Conservation (phyloP, 2,113 vertebrate species). For the Greenwoodochromis staneri region DNA sequence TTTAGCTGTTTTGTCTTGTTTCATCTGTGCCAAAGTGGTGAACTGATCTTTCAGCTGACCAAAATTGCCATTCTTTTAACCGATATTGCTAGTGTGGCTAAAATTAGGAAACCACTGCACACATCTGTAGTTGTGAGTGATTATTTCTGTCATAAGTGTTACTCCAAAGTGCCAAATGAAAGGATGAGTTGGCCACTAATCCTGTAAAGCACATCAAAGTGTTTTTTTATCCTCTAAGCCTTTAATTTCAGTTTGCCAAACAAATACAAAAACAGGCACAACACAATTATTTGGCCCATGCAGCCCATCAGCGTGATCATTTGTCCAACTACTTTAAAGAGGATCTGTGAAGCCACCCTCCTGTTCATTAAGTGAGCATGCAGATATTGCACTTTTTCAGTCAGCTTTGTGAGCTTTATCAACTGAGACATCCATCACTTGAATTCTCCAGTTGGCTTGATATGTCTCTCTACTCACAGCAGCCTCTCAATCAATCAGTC, state of each 20-base stretch:
- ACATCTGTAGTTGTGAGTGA: not conserved
- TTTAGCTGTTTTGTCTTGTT: not conserved
- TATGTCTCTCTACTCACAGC: slow-evolving; percentile 27
- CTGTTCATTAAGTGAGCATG: slow-evolving; percentile 11
- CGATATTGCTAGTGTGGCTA: not conserved
- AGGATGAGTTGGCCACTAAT: not conserved
- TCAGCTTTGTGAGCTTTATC: slow-evolving; percentile 14
- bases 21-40: not conserved
- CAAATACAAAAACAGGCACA: not conserved
- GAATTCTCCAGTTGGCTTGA: slow-evolving; percentile 6
- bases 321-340: not conserved
- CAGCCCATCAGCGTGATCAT: not conserved
- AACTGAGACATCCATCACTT: slow-evolving; percentile 29
- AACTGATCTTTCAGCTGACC: not conserved
- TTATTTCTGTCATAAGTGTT: not conserved
- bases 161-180: slow-evolving; percentile 1
- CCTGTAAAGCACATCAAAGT: slow-evolving; percentile 5
- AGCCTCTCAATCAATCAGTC: slow-evolving; percentile 52
- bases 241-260: slow-evolving; percentile 13
- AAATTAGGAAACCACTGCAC: not conserved
- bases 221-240: not conserved
- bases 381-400: not conserved
- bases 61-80: not conserved
- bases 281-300: not conserved
- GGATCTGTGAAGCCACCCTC: not conserved